Evolutionary conservation across 2,113 vertebrate genomes (phyloP), one percentile per base, ranked within the genome.

Genomic region (Oreochromis aureus): DNA sequence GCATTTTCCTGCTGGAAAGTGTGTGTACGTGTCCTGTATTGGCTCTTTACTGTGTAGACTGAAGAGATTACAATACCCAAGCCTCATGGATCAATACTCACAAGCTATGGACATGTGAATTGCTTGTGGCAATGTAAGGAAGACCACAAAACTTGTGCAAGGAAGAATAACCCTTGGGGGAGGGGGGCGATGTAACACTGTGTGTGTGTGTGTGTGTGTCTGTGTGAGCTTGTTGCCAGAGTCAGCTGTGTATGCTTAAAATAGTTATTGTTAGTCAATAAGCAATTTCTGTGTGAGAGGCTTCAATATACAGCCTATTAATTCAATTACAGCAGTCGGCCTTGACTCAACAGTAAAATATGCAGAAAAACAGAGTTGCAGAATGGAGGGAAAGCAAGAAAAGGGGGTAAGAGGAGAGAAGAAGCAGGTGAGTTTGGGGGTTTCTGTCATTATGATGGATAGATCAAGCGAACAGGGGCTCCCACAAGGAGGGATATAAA

Each of bases 81-180:
- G 94, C 93, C 85, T 89, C 87, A 80, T 69, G 83, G 93, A 96
- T 97, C 96, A 93, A 96, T 96, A 95, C 81, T 58, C 73, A 91
- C 93, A 95, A 97, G 93, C 95, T 95, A 96, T 95, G 94, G 91
- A 61, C 92, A 94, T 95, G 96, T 95, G 94, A 96, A 96, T 96
- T 95, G 95, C 92, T 95, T 95, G 94, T 95, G 96, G 97, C 96
- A 95, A 91, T 48, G 71, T 88, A 89, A 90, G 87, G 86, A 93
- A 93, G 87, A 93, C 90, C 82, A 66, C 61, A 61, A 88, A 91
- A 89, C 30, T 83, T 90, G 85, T 82, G 56, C 80, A 86, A 54
- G 84, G 87, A 80, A n/a, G 53, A 88, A 90, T 81, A 79, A 80
- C 54, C 80, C 56, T 76, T 66, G n/a, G 59, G 73, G 32, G 51